Conservation (phyloP, 2,888 invertebrate genomes). For the Plebejus melissa region DNA sequence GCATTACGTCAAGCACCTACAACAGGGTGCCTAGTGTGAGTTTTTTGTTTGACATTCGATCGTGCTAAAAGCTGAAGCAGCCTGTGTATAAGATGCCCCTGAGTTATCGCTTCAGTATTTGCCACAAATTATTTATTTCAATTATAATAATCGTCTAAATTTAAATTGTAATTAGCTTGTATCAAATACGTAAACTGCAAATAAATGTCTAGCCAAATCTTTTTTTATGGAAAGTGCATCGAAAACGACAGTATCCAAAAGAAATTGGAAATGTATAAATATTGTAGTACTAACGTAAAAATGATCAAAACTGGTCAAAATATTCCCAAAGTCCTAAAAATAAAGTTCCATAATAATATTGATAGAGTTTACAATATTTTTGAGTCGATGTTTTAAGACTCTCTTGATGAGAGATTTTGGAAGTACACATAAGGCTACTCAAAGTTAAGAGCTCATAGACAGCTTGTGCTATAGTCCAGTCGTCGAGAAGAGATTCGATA, state of each 20-base stretch:
- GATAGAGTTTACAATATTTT: not conserved
- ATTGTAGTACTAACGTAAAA: not conserved
- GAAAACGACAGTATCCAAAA: not conserved
- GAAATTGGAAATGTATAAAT: not conserved
- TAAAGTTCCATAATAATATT: slow-evolving; percentile 2
- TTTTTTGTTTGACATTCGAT: no score
- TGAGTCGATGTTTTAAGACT: not conserved
- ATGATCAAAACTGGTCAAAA: not conserved
- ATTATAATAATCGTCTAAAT: no score
- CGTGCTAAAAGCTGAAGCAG: no score
- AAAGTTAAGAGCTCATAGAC: not conserved
- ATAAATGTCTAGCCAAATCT: not conserved
- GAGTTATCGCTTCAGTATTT: no score
- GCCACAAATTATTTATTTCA: no score
- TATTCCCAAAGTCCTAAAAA: not conserved
- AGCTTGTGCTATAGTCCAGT: not conserved
- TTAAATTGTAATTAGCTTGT: not conserved
- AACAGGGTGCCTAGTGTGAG: no score
- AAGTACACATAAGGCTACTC: not conserved
- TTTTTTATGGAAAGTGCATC: not conserved
- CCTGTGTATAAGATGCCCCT: no score
- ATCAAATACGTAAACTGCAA: not conserved
- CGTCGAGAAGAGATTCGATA: not conserved
- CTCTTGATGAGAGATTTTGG: not conserved
- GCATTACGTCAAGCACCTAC: no score